A percentile compares a stretch with the other conserved stretches of the same genome.
Evolutionary conservation across 2,888 invertebrate genomes (phyloP).

Genomic region (Galeopsomyia nigrocyanea): DNA sequence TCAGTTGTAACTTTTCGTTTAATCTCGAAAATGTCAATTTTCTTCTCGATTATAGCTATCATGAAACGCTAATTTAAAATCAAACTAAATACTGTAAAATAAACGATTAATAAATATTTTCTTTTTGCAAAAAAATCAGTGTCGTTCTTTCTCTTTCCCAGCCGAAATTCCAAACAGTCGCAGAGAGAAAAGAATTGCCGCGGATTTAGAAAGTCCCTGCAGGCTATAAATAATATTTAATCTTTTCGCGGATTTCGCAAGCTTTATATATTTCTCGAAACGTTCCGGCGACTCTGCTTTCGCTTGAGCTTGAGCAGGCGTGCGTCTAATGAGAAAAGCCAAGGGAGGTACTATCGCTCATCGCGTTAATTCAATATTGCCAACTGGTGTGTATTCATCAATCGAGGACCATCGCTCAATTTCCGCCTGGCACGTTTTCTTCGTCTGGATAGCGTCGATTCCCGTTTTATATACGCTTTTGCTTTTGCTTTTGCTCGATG

Average conservation of each 20-base stretch:
- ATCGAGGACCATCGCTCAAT: slow-evolving; percentile 46
- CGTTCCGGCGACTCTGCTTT: too few species aligned
- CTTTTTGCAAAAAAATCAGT: background rate
- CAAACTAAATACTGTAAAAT: background rate
- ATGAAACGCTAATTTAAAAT: too few species aligned
- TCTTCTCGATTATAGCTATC: too few species aligned
- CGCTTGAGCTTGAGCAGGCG: too few species aligned
- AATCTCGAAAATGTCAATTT: too few species aligned
- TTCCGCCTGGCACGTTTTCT: slow-evolving; percentile 36
- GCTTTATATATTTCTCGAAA: too few species aligned
- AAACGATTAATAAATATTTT: background rate
- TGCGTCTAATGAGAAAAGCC: too few species aligned
- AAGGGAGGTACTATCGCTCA: slow-evolving; percentile 38
- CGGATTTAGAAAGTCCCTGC: background rate
- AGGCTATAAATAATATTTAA: slow-evolving; percentile 42
- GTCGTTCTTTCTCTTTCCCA: background rate
- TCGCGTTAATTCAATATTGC: slow-evolving; percentile 43
- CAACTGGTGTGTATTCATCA: slow-evolving; percentile 26
- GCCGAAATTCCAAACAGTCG: slow-evolving; percentile 43
- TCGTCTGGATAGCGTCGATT: too few species aligned
- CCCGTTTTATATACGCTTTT: background rate
- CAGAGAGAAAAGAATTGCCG: background rate
- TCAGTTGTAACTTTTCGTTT: too few species aligned
- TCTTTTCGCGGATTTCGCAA: slow-evolving; percentile 14
- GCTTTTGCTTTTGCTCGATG: background rate